Conservation (phyloP, 2,113 vertebrate genomes). For the Anolis carolinensis region DNA sequence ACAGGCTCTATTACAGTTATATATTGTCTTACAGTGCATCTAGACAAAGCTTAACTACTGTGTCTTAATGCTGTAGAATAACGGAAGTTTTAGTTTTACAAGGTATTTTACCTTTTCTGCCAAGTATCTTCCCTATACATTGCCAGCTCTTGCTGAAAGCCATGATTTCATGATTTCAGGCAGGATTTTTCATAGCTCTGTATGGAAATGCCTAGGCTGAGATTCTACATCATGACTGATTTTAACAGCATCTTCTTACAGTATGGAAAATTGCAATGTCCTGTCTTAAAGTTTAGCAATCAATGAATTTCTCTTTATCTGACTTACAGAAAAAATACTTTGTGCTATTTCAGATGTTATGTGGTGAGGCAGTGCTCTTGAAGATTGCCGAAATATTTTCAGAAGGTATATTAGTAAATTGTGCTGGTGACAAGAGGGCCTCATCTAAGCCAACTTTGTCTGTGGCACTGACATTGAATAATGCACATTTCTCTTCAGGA, state of each 20-base stretch:
- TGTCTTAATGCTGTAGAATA: too few species aligned
- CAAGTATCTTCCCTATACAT: too few species aligned
- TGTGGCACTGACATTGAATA: background rate
- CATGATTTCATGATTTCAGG: too few species aligned
- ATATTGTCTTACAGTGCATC: too few species aligned
- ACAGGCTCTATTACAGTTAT: too few species aligned
- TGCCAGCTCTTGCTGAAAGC: too few species aligned
- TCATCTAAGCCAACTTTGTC: background rate
- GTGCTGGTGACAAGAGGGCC: background rate
- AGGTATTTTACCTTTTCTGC: too few species aligned
- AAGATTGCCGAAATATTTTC: background rate
- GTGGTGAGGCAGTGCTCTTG: background rate
- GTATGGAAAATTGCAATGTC: background rate
- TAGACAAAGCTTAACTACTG: too few species aligned
- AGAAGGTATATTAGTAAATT: background rate
- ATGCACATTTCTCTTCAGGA: background rate
- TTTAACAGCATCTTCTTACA: background rate
- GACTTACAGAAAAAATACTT: background rate
- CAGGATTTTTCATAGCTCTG: too few species aligned
- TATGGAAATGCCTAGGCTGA: too few species aligned
- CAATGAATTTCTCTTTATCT: background rate
- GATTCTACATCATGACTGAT: background rate
- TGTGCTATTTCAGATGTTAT: background rate
- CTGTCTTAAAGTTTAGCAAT: too few species aligned
- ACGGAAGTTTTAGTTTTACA: too few species aligned